A percentile compares a stretch with the other conserved stretches of the same genome.
Conservation (phyloP, 2,888 invertebrate genomes). For the Koerneria pararmatus region DNA sequence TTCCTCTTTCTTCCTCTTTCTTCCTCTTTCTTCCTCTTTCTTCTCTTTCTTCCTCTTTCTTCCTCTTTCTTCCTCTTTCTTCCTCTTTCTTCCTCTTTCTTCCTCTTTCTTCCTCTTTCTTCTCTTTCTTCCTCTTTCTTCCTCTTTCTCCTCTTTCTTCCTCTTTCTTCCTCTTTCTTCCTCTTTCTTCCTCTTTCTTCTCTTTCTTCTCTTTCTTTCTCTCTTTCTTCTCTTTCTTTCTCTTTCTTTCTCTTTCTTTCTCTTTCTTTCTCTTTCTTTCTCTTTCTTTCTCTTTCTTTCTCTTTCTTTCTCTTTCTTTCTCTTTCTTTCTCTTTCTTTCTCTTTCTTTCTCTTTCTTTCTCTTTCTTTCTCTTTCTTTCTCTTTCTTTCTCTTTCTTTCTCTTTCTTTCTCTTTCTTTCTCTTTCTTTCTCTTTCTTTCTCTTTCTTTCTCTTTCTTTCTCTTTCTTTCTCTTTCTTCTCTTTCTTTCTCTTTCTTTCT, state of each 20-base stretch:
- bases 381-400: conserved; percentile 2
- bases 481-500: neutral
- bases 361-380: neutral
- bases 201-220: neutral
- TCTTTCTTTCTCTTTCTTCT: neutral
- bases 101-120: neutral
- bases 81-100: conserved; percentile 16
- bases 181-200: neutral
- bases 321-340: conserved; percentile 1
- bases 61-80: conserved; percentile 8
- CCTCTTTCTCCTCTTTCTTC: conserved; percentile 8
- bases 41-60: conserved; percentile 16
- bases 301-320: neutral
- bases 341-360: conserved; percentile 13
- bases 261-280: conserved; percentile 22
- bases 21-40: conserved; percentile 16
- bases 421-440: neutral
- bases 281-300: neutral
- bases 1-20: conserved; percentile 15
- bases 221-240: conserved; percentile 13
- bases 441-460: neutral
- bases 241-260: conserved; percentile 6
- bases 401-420: neutral
- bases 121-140: conserved; percentile 12
- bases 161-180: conserved; percentile 9